phyloP scores from a whole-genome alignment of 2,888 invertebrate species.

The Heliconius sara region DNA sequence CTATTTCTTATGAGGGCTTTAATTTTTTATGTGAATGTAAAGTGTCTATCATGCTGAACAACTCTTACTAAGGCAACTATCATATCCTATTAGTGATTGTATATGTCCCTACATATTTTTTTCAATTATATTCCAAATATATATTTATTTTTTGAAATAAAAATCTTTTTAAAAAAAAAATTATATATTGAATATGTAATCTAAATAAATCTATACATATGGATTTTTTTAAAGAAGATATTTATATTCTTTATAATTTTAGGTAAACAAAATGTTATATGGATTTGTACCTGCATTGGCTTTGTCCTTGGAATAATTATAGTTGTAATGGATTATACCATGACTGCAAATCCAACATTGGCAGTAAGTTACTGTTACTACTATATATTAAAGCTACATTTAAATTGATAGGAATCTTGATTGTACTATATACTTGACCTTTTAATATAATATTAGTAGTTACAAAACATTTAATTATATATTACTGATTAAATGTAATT shows the following conservation, averaged over 20 bases:
- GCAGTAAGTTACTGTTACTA: constrained; percentile 77
- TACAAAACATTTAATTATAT: background rate
- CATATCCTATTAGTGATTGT: background rate
- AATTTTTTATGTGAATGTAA: background rate
- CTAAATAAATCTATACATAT: too few species aligned
- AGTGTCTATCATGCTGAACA: too few species aligned
- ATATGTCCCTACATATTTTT: background rate
- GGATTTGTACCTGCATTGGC: constrained; percentile 90
- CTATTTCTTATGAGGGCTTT: background rate
- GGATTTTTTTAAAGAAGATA: background rate
- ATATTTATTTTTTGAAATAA: background rate
- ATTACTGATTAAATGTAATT: background rate
- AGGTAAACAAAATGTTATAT: constrained; percentile 89
- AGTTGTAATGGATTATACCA: constrained; percentile 87
- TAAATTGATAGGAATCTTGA: background rate
- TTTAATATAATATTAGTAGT: background rate
- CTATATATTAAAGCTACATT: background rate
- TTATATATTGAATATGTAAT: too few species aligned
- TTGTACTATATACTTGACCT: too few species aligned
- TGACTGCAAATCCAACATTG: constrained; percentile 86
- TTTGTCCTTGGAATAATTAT: constrained; percentile 87
- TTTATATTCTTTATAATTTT: constrained; percentile 36
- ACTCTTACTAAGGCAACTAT: too few species aligned
- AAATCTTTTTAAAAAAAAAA: too few species aligned
- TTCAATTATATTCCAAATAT: background rate